Evolutionary conservation across 1,140 invertebrate species (phyloP), one percentile per base, ranked within the genome.

Genomic region (Amphibalanus amphitrite): DNA sequence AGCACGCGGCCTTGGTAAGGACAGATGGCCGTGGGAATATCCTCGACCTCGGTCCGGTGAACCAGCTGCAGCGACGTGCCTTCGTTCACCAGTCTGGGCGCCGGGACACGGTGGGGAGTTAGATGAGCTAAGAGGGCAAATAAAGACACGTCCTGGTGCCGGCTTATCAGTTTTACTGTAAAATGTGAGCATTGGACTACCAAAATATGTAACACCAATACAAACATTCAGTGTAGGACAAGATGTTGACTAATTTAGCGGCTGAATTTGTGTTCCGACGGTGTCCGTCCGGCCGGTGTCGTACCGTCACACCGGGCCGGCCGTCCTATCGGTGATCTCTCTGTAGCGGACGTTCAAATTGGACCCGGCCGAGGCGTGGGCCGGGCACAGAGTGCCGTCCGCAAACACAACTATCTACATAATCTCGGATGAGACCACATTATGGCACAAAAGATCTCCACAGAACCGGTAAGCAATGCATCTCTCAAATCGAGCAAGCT

Each of bases 41-140:
- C 96, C 76, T 98, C 95, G 1, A 97, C 85, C n/a, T 87, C 84
- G 0, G 97, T 99, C 79, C 91, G 90, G 80, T 99, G 97, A 28
- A 98, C 78, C 26, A 98, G 84, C 79, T 98, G 95, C 40, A 99
- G 80, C 76, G 86, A 85, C 3, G 86, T 87, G 59, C 91, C 89
- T 64, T 87, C 86, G 0, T 85, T 77, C 75, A 86, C 86, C 10
- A 90, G 79, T 78, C 86, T 86, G 75, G 26, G 74, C 78, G 77
- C 72, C 67, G 38, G 79, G 72, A 79, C 73, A 72, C 77, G 76
- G 71, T 47, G 3, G 64, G 3, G 59, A 74, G 25, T 71, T 3
- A 74, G 0, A 74, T 3, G 59, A 1, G 6, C 6, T 17, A 38
- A 6, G 38, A 6, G 6, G 38, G 38, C 6, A 6, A 38, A 38